Evolutionary conservation across 2,888 invertebrate species (phyloP).

Genomic region (Apantesis nais): DNA sequence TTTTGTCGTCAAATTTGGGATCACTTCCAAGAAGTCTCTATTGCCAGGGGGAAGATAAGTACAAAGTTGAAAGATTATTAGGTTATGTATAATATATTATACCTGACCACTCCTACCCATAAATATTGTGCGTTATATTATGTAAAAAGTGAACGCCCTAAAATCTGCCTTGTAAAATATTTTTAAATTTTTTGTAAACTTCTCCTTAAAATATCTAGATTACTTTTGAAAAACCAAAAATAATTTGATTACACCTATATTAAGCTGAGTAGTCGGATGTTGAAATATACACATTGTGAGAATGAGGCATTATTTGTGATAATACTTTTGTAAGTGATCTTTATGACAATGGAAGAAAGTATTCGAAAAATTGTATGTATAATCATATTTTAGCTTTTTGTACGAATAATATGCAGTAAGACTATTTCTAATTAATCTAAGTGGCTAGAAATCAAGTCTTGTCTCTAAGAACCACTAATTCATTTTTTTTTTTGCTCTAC

Average conservation of each 20-base stretch:
- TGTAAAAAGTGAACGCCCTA: background rate
- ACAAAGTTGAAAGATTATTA: background rate
- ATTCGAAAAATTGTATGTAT: background rate
- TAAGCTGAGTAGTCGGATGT: background rate
- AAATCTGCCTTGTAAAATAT: background rate
- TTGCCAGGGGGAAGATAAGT: constrained; percentile 1
- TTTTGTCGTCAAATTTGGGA: constrained; percentile 51
- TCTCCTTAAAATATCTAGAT: no score
- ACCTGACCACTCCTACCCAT: background rate
- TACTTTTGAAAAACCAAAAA: background rate
- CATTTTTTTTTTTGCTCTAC: background rate
- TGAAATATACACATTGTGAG: background rate
- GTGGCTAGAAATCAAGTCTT: background rate
- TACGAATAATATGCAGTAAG: background rate
- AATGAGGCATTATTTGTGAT: background rate
- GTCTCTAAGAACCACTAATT: background rate
- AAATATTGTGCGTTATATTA: background rate
- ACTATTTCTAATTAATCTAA: background rate
- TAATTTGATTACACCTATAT: background rate
- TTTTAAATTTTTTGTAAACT: no score
- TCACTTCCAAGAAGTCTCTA: constrained; percentile 38
- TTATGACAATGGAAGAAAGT: background rate
- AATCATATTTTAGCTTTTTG: background rate
- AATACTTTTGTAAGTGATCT: background rate
- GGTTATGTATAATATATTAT: background rate